Percentiles rank a stretch among this genome's conserved stretches.
Conservation (phyloP, 2,888 invertebrate species). For the Leptopterna dolabrata region DNA sequence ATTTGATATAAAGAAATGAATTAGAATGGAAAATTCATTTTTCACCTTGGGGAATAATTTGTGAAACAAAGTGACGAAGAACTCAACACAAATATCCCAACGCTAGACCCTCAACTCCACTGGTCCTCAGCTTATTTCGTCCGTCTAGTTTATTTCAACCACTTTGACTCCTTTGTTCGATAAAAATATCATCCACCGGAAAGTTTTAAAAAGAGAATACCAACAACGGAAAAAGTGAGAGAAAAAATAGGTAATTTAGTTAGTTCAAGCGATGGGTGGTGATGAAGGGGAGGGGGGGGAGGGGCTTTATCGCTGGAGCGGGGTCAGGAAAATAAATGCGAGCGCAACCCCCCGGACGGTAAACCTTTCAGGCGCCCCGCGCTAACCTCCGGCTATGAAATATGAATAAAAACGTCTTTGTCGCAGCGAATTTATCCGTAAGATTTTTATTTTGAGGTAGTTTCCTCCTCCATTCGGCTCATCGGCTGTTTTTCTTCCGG, state of each 20-base stretch:
- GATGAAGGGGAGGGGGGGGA: not conserved
- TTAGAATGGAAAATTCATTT: too few species aligned
- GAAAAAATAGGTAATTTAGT: not conserved
- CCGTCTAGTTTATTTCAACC: too few species aligned
- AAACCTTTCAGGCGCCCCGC: constrained; percentile 12
- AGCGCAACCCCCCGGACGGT: not conserved
- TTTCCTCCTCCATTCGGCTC: not conserved
- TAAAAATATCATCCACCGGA: not conserved
- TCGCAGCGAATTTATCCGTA: constrained; percentile 1
- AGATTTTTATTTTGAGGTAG: not conserved
- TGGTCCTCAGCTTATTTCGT: too few species aligned
- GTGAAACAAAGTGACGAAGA: too few species aligned
- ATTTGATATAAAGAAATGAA: too few species aligned
- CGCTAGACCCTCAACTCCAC: too few species aligned
- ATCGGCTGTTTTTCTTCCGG: not conserved
- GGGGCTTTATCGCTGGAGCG: not conserved
- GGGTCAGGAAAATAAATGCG: not conserved
- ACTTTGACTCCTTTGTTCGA: not conserved
- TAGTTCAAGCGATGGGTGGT: too few species aligned
- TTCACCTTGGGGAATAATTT: too few species aligned
- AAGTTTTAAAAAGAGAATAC: not conserved
- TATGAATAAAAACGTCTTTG: constrained; percentile 16
- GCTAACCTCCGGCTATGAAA: constrained; percentile 9
- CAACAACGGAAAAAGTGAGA: not conserved
- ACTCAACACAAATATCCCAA: too few species aligned